Base-by-base conservation (phyloP, 2,113 vertebrate species). In the Sitta europaea region DNA sequence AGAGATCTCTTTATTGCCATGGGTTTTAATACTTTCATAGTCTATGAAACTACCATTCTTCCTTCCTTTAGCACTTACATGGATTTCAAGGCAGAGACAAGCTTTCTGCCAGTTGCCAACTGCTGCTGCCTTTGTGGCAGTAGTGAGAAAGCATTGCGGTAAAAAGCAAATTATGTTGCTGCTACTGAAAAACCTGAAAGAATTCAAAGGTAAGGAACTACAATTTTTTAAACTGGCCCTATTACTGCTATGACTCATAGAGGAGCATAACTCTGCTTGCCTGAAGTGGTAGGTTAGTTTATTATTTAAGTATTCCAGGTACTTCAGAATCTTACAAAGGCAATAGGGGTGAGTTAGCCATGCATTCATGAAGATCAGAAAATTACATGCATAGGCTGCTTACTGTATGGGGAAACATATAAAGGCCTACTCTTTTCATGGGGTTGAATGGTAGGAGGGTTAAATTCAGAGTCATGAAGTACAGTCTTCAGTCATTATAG, bases 41-140 rank as follows among this genome's bases (percentile, higher is more conserved):
- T 73, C 47, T 71, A 13, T 74, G 74, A 92, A 92, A 71, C 51
- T 54, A 43, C 65, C 67, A 31, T 85, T 95, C 61, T 79, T 94
- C 50, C 61, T 79, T 94, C 50, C 38, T 76, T 88, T 68, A 94
- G 50, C 79, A 67, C 57, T 76, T 86, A 40, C 43, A 88, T 84
- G 35, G 79, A 75, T 91, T 95, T 94, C 62, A 86, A 95, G 74
- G 63, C 38, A 80, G 71, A 63, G 63, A 35, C 77, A 92, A 93
- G 67, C 63, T 88, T 92, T 88, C 75, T 95, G 38, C 42, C 59
- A 80, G 51, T 86, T 93, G 71, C 73, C 94, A 93, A 35, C 62
- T 95, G 66, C 82, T 95, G 66, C 93, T 92, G 53, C 86, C 58
- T 96, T 75, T 95, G 80, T 88, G 33, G 33, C 42, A 91, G 55